phyloP scores from a whole-genome alignment of 2,113 vertebrate species.

The Stomatorhinus ivindoensis region DNA sequence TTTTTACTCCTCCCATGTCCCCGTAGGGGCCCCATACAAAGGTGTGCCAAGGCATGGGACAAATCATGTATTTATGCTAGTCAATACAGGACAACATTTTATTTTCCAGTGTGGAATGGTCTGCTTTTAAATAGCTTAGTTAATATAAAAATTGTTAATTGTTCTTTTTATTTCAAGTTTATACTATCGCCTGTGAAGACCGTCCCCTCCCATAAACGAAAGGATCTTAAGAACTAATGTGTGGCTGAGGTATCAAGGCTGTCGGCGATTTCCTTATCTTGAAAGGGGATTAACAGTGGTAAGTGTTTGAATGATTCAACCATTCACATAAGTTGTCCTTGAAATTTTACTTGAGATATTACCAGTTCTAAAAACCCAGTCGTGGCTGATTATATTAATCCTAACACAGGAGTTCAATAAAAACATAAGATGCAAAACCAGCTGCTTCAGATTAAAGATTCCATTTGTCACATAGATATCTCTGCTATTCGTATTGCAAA shows the following conservation, averaged over 20 bases:
- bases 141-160: too few relatives aligned
- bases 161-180: too few relatives aligned
- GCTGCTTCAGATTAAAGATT: not conserved
- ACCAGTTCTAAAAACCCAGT: not conserved
- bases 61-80: not conserved
- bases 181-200: too few relatives aligned
- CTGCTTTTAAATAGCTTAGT: not conserved
- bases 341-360: not conserved
- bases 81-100: not conserved
- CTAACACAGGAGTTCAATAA: not conserved
- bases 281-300: too few relatives aligned
- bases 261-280: too few relatives aligned
- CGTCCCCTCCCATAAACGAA: too few relatives aligned
- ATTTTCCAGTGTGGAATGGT: not conserved
- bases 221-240: too few relatives aligned
- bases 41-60: not conserved
- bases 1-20: not conserved
- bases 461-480: conserved; percentile 52
- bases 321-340: too few relatives aligned
- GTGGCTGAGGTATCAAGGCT: too few relatives aligned
- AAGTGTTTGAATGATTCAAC: too few relatives aligned
- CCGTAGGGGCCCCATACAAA: not conserved
- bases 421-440: not conserved
- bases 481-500: conserved; percentile 53
- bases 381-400: not conserved